These are phyloP conservation scores for Sarcophaga peregrina DNA, from an alignment of 1,140 invertebrate species.

Conservation along the genomic window DNA sequence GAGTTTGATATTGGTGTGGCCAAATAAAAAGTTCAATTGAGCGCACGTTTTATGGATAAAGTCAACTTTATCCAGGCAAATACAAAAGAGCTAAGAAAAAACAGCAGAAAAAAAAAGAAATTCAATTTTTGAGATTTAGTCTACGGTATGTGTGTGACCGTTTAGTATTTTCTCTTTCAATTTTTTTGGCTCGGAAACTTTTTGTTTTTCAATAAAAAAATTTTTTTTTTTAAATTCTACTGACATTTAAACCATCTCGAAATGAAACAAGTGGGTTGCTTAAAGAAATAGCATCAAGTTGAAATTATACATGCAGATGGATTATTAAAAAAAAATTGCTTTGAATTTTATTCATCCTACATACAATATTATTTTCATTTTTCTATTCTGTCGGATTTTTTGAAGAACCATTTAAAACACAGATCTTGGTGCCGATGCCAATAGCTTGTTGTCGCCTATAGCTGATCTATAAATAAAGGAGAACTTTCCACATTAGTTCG, in stretches of 20 bases:
- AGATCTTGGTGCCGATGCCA: no score
- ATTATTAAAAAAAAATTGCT: no score
- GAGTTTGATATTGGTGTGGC: constrained; percentile 32
- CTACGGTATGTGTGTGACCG: constrained; percentile 9
- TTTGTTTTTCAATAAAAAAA: background rate
- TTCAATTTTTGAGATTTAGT: constrained; percentile 35
- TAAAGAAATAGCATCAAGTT: no score
- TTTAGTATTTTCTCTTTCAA: background rate
- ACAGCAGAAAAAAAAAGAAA: constrained; percentile 28
- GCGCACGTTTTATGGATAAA: constrained; percentile 38
- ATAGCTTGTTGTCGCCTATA: no score
- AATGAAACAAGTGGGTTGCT: background rate
- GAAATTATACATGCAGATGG: no score
- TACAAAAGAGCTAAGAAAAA: background rate
- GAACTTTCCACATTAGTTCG: no score
- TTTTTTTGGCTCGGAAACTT: background rate
- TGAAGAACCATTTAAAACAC: no score
- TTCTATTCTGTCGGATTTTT: no score
- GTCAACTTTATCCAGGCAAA: constrained; percentile 35
- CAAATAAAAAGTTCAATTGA: constrained; percentile 39
- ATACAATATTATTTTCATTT: no score
- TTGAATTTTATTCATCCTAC: no score
- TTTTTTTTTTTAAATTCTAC: background rate
- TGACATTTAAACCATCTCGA: background rate
- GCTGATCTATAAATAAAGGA: no score